Evolutionary conservation across 2,888 invertebrate species (phyloP).

Genomic region (Megalurothrips usitatus): DNA sequence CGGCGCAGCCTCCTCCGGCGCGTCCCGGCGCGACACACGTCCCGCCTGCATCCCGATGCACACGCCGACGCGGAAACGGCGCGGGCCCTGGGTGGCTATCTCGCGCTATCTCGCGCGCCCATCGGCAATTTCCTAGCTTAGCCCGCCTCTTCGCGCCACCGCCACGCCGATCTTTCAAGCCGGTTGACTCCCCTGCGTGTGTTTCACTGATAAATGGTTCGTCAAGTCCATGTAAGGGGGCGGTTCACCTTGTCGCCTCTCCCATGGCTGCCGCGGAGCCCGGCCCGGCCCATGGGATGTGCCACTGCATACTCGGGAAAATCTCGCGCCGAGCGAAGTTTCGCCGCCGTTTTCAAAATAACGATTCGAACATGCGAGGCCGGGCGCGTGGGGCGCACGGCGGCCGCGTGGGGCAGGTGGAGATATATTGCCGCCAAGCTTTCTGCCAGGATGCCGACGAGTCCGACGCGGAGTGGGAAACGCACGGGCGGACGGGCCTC

Average conservation of each 20-base stretch:
- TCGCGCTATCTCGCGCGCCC: not conserved
- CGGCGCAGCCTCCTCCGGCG: not conserved
- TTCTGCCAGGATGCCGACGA: not conserved
- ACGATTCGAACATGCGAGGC: no score
- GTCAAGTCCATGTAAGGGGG: not conserved
- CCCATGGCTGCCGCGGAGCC: not conserved
- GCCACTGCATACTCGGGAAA: not conserved
- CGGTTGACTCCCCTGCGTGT: not conserved
- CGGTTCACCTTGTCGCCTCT: conserved; percentile 12
- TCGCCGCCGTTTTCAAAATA: no score
- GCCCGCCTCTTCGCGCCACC: not conserved
- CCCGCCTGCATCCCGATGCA: no score
- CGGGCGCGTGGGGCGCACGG: no score
- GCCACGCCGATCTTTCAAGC: not conserved
- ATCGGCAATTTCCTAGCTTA: conserved; percentile 11
- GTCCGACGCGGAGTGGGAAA: not conserved
- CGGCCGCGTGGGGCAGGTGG: not conserved
- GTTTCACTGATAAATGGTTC: conserved; percentile 25
- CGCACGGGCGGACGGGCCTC: not conserved
- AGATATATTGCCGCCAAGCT: not conserved
- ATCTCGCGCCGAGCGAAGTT: not conserved
- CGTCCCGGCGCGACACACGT: no score
- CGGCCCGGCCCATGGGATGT: not conserved
- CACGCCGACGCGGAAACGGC: not conserved
- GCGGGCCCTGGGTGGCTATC: no score